phyloP scores from a whole-genome alignment of 2,113 vertebrate genomes.

The Rhodinocichla rosea region DNA sequence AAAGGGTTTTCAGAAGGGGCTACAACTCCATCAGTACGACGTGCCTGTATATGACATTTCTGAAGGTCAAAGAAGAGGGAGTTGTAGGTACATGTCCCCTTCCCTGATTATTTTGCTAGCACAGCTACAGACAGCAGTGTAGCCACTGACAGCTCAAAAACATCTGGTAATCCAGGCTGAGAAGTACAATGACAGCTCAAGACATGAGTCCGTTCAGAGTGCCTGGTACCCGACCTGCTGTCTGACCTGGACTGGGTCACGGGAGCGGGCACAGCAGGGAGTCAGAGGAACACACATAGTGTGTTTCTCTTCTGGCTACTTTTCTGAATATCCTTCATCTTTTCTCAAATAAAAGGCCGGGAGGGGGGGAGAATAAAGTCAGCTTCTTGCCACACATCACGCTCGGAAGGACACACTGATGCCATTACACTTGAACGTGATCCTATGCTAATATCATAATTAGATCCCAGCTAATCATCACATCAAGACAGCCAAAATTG shows the following conservation, averaged over 20 bases:
- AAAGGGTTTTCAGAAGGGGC: background rate
- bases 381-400: background rate
- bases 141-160: background rate
- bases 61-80: background rate
- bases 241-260: background rate
- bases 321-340: background rate
- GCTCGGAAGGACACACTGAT: background rate
- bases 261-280: background rate
- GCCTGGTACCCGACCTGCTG: background rate
- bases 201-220: background rate
- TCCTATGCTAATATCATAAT: background rate
- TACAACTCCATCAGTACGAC: background rate
- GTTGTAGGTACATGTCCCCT: background rate
- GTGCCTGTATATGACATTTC: background rate
- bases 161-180: background rate
- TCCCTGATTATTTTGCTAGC: background rate
- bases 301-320: background rate
- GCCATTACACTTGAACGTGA: background rate
- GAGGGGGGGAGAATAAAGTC: accelerated
- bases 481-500: background rate
- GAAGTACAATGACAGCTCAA: background rate
- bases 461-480: background rate
- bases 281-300: background rate
- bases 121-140: background rate
- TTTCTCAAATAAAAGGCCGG: background rate